These are phyloP conservation scores for Cydia fagiglandana DNA, from an alignment of 1,140 invertebrate genomes.

Conservation along the genomic window DNA sequence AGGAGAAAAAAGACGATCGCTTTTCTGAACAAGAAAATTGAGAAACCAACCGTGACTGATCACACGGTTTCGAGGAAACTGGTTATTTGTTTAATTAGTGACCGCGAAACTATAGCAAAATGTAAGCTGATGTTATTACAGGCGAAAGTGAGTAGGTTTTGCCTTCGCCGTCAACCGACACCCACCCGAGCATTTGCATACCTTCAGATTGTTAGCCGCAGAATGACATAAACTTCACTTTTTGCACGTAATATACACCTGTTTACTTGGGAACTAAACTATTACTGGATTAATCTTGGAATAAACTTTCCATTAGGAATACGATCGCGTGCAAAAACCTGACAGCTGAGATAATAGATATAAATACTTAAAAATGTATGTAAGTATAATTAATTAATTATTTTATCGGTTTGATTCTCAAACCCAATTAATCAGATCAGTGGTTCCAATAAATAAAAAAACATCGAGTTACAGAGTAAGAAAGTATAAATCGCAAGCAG, in stretches of 20 bases:
- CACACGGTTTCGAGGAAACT: slow-evolving; percentile 11
- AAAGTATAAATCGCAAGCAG: not conserved
- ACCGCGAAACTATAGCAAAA: not conserved
- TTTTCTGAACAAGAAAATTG: slow-evolving; percentile 17
- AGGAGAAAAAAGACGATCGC: slow-evolving; percentile 24
- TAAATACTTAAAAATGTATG: no score
- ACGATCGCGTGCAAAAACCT: no score
- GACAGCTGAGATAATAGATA: no score
- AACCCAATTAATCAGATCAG: not conserved
- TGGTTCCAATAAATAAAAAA: not conserved
- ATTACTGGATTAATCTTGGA: no score
- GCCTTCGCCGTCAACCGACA: not conserved
- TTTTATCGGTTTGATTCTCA: not conserved
- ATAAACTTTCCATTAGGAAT: no score
- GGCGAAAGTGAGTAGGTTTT: slow-evolving; percentile 7
- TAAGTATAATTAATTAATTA: not conserved
- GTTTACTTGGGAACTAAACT: not conserved
- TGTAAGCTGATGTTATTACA: not conserved
- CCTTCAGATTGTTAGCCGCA: not conserved
- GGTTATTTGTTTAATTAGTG: not conserved
- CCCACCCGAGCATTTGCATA: not conserved
- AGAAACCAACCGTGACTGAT: slow-evolving; percentile 18
- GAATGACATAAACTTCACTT: not conserved
- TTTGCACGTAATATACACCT: not conserved
- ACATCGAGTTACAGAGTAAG: not conserved